Evolutionary conservation across 2,888 invertebrate genomes (phyloP), one percentile per base, ranked within the genome.

Genomic region (Dendrolimus pini): DNA sequence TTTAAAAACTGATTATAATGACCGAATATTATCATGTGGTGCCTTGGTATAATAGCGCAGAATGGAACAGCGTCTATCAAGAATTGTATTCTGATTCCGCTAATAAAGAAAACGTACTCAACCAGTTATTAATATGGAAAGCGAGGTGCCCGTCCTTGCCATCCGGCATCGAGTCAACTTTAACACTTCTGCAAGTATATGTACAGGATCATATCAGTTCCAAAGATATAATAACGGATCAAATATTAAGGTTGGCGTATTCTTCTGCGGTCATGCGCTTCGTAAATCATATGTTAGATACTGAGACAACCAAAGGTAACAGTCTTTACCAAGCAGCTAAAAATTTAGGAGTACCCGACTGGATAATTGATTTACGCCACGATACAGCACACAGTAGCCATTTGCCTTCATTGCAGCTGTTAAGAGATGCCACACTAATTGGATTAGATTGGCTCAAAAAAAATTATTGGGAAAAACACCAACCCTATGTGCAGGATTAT

Each of bases 331-430:
- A 89, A 69, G 93, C 93, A 47, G 95, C 94, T 0, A 90, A 89
- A 62, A 91, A 93, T 77, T 81, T 94, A 60, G 93, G 93, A 54
- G 92, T 97, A 53, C 96, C 97, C 0, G 93, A 94, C 61, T 96
- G 96, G 96, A 91, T 97, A 59, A 93, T 96, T 7, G 93, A 94
- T 64, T 78, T 97, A 57, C 91, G 97, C 57, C 96, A 97, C 77
- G 94, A 95, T 63, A 93, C 94, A 53, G 94, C 96, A 41, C 97
- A 97, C 76, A 93, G 93, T 58, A 91, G 93, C 63, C 91, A 91
- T 61, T 79, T 95, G 42, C 96, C 96, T 13, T 91, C 94, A 0
- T 77, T 95, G 41, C 85, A 85, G 54, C 80, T 93, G 56, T 82
- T 97, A 7, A 87, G 93, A 74, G 89, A 92, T 65, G 96, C 94